phyloP scores from a whole-genome alignment of 2,888 invertebrate genomes.

The Morpho achilles region DNA sequence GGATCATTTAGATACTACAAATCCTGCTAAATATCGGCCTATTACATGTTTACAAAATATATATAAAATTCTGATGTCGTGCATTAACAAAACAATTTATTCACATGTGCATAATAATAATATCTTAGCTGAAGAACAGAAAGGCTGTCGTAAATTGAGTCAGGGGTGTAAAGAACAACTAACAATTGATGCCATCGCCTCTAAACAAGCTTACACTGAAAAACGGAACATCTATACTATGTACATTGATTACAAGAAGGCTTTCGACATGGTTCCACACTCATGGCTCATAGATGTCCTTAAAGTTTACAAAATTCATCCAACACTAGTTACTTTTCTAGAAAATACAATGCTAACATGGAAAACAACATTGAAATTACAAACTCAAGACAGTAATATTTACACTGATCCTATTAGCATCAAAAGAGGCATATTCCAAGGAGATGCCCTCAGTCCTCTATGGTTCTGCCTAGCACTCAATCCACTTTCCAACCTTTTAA shows the following conservation, averaged over 20 bases:
- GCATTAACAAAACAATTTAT: slow-evolving; percentile 26
- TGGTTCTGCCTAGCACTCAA: background rate
- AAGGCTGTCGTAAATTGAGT: background rate
- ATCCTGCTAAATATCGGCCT: slow-evolving; percentile 31
- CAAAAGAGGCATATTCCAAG: background rate
- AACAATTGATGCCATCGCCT: slow-evolving; percentile 24
- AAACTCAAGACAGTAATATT: background rate
- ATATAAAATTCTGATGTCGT: slow-evolving; percentile 14
- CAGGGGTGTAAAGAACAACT: slow-evolving; percentile 17
- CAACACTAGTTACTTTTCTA: background rate
- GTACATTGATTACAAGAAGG: slow-evolving; percentile 32
- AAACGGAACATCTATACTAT: slow-evolving; percentile 21
- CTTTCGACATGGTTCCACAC: slow-evolving; percentile 31
- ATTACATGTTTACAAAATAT: slow-evolving; percentile 36
- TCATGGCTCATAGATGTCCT: slow-evolving; percentile 27
- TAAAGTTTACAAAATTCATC: slow-evolving; percentile 27
- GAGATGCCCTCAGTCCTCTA: background rate
- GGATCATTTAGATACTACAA: slow-evolving; percentile 13
- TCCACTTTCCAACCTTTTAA: background rate
- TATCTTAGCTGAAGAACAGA: background rate
- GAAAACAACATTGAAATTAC: background rate
- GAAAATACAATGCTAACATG: background rate
- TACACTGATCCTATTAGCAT: background rate
- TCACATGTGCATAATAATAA: slow-evolving; percentile 11
- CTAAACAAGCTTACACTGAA: slow-evolving; percentile 10